These are phyloP conservation scores for Tiliqua scincoides DNA, from an alignment of 2,113 vertebrate genomes.

Conservation along the genomic window DNA sequence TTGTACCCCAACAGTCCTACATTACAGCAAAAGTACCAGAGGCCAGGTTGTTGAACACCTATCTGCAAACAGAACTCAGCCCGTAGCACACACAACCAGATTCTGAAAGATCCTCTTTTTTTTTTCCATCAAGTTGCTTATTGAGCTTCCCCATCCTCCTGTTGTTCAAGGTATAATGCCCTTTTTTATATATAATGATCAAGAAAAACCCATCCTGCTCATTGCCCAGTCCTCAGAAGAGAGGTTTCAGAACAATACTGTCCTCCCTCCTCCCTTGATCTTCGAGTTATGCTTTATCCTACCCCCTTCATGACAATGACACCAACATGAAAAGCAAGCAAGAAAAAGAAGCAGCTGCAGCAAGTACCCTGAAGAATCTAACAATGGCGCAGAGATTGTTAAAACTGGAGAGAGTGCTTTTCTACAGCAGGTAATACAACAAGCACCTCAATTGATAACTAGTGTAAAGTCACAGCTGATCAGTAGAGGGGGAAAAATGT, in stretches of 20 bases:
- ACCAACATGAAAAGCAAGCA: slow-evolving; percentile 66
- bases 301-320: slow-evolving; percentile 66
- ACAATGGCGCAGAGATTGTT: slow-evolving; percentile 59
- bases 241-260: slow-evolving; percentile 60
- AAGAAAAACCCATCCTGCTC: slow-evolving; percentile 63
- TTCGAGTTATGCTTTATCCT: slow-evolving; percentile 68
- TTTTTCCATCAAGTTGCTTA: neutral
- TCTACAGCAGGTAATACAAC: slow-evolving; percentile 41
- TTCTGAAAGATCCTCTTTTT: neutral
- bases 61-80: neutral
- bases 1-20: neutral
- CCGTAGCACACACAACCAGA: neutral
- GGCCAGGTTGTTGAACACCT: neutral
- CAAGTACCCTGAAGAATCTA: slow-evolving; percentile 57
- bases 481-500: neutral
- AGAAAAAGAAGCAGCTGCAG: slow-evolving; percentile 27
- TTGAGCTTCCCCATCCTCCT: slow-evolving; percentile 21
- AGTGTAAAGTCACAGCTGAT: slow-evolving; percentile 38
- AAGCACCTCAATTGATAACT: slow-evolving; percentile 58
- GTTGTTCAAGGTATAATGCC: slow-evolving; percentile 26
- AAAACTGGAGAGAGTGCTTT: slow-evolving; percentile 43
- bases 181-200: slow-evolving; percentile 56
- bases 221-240: slow-evolving; percentile 53
- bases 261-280: slow-evolving; percentile 59
- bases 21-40: neutral